phyloP scores from a whole-genome alignment of 2,888 invertebrate species.

The Aelia acuminata region DNA sequence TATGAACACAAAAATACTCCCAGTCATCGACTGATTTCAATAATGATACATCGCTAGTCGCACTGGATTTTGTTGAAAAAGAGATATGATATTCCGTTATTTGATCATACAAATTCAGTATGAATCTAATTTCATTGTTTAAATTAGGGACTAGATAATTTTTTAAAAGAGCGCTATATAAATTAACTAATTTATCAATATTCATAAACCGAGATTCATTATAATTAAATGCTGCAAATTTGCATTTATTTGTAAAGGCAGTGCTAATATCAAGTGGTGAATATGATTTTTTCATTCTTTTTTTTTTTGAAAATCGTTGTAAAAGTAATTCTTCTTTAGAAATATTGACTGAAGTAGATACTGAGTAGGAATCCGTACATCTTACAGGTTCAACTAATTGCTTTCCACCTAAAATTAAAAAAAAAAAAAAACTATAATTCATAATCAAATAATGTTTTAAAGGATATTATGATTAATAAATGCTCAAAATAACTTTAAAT shows the following conservation, averaged over 20 bases:
- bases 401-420: constrained; percentile 4
- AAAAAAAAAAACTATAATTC: too few relatives aligned
- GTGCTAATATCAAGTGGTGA: not conserved
- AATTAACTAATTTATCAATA: constrained; percentile 12
- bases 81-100: not conserved
- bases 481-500: too few relatives aligned
- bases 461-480: too few relatives aligned
- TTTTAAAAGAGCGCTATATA: not conserved
- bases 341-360: not conserved
- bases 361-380: not conserved
- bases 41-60: not conserved
- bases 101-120: not conserved
- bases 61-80: not conserved
- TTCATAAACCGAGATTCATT: not conserved
- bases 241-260: not conserved
- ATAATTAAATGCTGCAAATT: not conserved
- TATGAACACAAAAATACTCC: not conserved
- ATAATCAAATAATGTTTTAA: too few relatives aligned
- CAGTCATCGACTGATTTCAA: not conserved
- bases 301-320: constrained; percentile 4
- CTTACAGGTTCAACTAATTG: not conserved
- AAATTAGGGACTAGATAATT: constrained; percentile 22
- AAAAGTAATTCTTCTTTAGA: constrained; percentile 27
- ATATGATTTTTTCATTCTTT: not conserved
- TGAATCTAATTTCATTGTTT: not conserved